Conservation (phyloP, 2,797 vertebrate genomes). For the Onychomys arenicola region DNA sequence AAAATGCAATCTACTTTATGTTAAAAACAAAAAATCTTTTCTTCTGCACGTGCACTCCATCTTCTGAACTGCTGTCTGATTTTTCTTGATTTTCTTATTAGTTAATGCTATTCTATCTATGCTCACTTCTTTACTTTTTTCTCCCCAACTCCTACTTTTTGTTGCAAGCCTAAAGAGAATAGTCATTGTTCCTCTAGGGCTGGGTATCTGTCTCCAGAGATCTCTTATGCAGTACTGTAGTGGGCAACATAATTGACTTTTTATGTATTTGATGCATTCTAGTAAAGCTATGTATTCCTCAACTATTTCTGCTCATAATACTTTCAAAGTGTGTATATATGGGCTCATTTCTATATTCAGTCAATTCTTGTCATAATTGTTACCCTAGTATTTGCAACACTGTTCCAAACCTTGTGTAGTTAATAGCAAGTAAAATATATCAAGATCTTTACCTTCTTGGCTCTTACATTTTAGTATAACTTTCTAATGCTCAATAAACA, state of each 20-base stretch:
- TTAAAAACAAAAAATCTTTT: not conserved
- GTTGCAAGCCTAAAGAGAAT: not conserved
- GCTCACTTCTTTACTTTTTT: not conserved
- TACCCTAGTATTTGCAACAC: not conserved
- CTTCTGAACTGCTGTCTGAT: not conserved
- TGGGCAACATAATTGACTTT: not conserved
- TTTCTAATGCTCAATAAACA: not conserved
- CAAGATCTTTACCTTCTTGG: not conserved
- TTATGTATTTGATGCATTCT: not conserved
- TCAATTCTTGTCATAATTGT: not conserved
- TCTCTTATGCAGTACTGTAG: not conserved
- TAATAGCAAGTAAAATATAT: not conserved
- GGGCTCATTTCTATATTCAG: not conserved
- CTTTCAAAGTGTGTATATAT: not conserved
- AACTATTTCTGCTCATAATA: not conserved
- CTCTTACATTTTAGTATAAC: not conserved
- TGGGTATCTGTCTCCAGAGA: not conserved
- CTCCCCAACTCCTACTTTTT: not conserved
- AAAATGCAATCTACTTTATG: not conserved
- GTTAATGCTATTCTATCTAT: not conserved
- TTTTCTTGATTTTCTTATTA: conserved; percentile 36
- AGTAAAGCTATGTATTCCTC: not conserved
- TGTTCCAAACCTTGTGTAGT: not conserved
- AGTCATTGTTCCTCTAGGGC: not conserved
- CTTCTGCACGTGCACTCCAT: not conserved